Base-by-base conservation (phyloP, 64 coral and sea anemone genomes). In the Montipora efflorescens region DNA sequence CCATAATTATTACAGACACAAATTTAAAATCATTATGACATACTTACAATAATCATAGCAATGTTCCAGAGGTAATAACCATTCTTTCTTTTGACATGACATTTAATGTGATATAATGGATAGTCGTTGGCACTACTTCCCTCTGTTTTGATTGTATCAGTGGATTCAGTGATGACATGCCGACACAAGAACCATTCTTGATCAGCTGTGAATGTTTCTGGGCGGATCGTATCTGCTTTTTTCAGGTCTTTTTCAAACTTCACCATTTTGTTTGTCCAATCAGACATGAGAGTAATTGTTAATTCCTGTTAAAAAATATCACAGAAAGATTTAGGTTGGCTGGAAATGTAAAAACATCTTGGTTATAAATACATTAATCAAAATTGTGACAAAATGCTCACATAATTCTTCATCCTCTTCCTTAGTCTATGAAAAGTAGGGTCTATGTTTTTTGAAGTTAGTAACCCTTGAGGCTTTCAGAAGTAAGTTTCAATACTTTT, bases 31-130 rank as follows among this genome's bases (percentile, higher is more conserved):
- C 25, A 28, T 28, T 28, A 28, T 21, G 8, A 7, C 2, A 1
- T 16, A 5, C 92, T 94, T 92, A 97, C 96, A 50, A 97, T 88
- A 77, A 97, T 91, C 66, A 97, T 62, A 14, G 78, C 84, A 83
- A 95, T 90, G 66, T 97, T 97, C 96, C 96, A 97, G 47, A 97
- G 81, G 69, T 97, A 97, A 51, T 95, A 92, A 9, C 92, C 92
- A 80, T 79, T 84, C 13, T 90, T 97, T 52, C 96, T 88, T 14
- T 67, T 78, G 45, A 95, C 93, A 23, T 95, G 93, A 58, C 66
- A 74, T 78, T 51, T 95, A 19, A 97, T 95, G 19, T 94, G 87
- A 45, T 97, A 97, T 48, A 97, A 66, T 4, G 96, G 96, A 47
- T 97, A 89, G 89, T 97, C 93, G 64, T 93, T 97, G 5, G 93